phyloP scores from a whole-genome alignment of 2,113 vertebrate genomes.

The Pedetes capensis region DNA sequence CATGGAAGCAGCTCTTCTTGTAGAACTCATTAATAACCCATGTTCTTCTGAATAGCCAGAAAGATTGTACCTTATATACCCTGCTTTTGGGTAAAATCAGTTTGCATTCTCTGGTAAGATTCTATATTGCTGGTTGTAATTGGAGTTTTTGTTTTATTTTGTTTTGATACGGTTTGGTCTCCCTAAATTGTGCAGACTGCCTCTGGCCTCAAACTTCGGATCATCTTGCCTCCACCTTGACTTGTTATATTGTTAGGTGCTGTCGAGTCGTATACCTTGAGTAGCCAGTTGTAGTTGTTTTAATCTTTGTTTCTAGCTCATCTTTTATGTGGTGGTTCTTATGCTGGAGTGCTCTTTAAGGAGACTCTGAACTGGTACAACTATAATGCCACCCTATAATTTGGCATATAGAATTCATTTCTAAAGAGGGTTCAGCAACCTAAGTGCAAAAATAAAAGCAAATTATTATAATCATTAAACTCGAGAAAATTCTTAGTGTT shows the following conservation, averaged over 20 bases:
- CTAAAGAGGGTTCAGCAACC: not conserved
- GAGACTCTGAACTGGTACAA: not conserved
- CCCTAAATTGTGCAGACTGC: too few relatives aligned
- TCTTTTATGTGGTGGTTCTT: not conserved
- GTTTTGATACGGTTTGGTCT: too few relatives aligned
- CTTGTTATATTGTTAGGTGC: too few relatives aligned
- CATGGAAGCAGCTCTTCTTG: not conserved
- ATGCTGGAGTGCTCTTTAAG: not conserved
- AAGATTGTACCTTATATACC: not conserved
- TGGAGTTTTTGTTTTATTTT: too few relatives aligned
- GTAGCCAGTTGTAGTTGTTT: not conserved
- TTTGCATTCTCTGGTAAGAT: not conserved
- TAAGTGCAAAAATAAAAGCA: not conserved
- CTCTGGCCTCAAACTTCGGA: too few relatives aligned
- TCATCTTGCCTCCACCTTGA: too few relatives aligned
- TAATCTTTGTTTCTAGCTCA: not conserved
- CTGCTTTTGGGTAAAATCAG: not conserved
- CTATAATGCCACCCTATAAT: not conserved
- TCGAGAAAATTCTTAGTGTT: conserved; percentile 19
- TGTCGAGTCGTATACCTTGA: too few relatives aligned
- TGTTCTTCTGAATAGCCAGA: not conserved
- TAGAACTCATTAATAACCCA: not conserved
- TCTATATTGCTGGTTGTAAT: not conserved
- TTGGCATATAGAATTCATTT: not conserved
- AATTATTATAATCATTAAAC: not conserved